phyloP scores from a whole-genome alignment of 2,797 vertebrate species.

The Prionace glauca region DNA sequence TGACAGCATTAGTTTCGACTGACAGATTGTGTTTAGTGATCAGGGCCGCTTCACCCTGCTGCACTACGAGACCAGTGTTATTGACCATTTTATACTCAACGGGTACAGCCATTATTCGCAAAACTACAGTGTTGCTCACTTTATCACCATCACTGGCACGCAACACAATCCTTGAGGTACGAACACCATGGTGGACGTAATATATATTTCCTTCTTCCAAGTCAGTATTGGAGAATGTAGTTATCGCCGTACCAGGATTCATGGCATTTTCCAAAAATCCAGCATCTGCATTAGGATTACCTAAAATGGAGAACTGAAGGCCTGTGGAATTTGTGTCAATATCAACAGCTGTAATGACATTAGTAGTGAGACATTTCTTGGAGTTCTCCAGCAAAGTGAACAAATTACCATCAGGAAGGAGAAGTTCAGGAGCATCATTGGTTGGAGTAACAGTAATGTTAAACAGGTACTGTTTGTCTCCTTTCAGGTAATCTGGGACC shows the following conservation, averaged over 20 bases:
- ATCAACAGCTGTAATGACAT: conserved; percentile 68
- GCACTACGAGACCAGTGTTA: conserved; percentile 66
- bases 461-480: conserved; percentile 61
- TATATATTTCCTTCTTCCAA: conserved; percentile 66
- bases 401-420: conserved; percentile 74
- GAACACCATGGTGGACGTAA: conserved; percentile 70
- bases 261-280: conserved; percentile 75
- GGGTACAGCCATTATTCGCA: conserved; percentile 69
- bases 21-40: conserved; percentile 66
- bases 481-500: conserved; percentile 63
- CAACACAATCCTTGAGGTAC: conserved; percentile 77
- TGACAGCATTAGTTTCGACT: conserved; percentile 66
- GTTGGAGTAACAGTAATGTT: conserved; percentile 71
- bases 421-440: conserved; percentile 77
- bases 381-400: conserved; percentile 76
- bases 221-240: conserved; percentile 65
- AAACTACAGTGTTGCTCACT: conserved; percentile 79
- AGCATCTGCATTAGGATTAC: conserved; percentile 71
- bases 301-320: conserved; percentile 73
- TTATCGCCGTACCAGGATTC: conserved; percentile 60
- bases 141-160: conserved; percentile 80
- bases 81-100: conserved; percentile 70
- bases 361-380: conserved; percentile 67
- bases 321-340: conserved; percentile 62
- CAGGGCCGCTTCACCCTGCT: conserved; percentile 62